These are phyloP conservation scores for Steatocranus sp. DNA, from an alignment of 2,797 vertebrate species.

Conservation along the genomic window DNA sequence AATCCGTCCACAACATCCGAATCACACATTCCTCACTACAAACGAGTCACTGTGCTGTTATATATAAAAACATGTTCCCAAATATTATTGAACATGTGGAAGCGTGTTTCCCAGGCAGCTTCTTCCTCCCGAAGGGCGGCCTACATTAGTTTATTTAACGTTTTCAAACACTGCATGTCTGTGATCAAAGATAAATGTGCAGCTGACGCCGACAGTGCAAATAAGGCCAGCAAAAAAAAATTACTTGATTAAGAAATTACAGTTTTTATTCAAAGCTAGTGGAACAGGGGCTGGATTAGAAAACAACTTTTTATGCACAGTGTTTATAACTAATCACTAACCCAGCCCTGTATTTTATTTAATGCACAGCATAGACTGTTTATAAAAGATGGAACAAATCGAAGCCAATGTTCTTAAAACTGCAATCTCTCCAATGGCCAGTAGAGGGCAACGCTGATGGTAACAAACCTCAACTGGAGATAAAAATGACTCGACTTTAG, in stretches of 20 bases:
- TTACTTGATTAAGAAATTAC: accelerated
- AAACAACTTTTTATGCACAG: neutral
- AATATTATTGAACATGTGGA: neutral
- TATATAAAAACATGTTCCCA: neutral
- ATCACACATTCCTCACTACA: neutral
- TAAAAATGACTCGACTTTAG: accelerated
- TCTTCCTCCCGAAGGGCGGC: neutral
- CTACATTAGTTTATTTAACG: neutral
- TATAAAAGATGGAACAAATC: neutral
- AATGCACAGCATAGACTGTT: neutral
- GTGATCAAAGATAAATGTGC: accelerated
- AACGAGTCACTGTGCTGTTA: neutral
- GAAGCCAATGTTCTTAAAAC: neutral
- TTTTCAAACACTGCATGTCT: neutral
- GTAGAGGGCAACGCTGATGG: neutral
- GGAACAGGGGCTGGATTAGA: neutral
- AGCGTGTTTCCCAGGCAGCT: neutral
- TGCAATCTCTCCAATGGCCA: neutral
- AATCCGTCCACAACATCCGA: neutral
- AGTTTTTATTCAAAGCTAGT: neutral
- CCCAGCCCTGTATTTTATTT: neutral
- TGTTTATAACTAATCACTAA: neutral
- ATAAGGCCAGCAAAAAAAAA: neutral
- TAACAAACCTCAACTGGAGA: neutral
- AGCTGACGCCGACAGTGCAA: neutral